Evolutionary conservation across 64 coral and sea anemone genomes (phyloP).

Genomic region (Porites lutea): DNA sequence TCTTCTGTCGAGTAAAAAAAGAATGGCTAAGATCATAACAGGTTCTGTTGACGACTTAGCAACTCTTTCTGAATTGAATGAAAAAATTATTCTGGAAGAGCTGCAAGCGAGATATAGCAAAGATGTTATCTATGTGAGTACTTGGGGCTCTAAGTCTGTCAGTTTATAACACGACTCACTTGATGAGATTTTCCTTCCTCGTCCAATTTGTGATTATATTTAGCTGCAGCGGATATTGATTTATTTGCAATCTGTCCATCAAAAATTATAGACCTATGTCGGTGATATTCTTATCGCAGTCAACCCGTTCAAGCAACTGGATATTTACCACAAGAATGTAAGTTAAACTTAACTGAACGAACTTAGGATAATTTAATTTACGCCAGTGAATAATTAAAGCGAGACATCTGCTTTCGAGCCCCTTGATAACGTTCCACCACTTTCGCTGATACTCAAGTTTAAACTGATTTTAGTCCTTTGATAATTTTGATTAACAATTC

Average conservation of each 20-base stretch:
- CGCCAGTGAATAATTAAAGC: neutral
- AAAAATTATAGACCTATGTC: conserved; percentile 74
- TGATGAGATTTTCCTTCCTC: neutral
- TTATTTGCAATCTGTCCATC: neutral
- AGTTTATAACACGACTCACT: no score
- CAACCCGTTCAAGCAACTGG: conserved; percentile 85
- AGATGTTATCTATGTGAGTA: conserved; percentile 83
- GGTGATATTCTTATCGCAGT: conserved; percentile 93
- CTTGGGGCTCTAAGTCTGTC: neutral
- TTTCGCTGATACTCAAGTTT: no score
- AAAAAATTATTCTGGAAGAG: conserved; percentile 80
- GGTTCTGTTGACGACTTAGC: conserved; percentile 72
- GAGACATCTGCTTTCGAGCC: neutral
- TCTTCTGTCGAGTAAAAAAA: neutral
- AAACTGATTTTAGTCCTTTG: no score
- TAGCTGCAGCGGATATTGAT: neutral
- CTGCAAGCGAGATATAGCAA: conserved; percentile 70
- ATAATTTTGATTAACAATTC: no score
- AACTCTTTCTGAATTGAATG: conserved; percentile 67
- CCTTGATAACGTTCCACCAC: no score
- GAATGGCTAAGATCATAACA: neutral
- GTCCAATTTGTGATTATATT: neutral
- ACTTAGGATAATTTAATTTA: no score
- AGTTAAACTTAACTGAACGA: neutral
- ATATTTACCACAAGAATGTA: conserved; percentile 84